A percentile compares a stretch with the other conserved stretches of the same genome.
Conservation (phyloP, 2,797 vertebrate species). For the Novumbra hubbsi region DNA sequence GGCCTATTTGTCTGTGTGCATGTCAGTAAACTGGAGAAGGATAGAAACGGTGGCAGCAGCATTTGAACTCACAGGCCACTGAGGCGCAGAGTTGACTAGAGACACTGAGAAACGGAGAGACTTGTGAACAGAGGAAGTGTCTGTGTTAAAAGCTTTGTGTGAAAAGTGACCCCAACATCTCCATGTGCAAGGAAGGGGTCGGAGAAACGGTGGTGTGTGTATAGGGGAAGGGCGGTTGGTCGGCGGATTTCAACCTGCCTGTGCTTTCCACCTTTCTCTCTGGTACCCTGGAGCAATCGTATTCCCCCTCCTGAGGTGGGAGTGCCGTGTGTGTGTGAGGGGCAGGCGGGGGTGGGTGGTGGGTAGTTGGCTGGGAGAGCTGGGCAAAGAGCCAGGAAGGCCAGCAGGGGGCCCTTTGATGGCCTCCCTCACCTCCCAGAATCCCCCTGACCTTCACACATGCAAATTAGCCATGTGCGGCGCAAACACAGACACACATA, state of each 20-base stretch:
- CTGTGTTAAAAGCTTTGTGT: constrained; percentile 48
- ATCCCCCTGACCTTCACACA: constrained; percentile 86
- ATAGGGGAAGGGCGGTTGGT: constrained; percentile 31
- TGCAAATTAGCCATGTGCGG: constrained; percentile 89
- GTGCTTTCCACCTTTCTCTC: constrained; percentile 13
- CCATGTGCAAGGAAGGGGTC: constrained; percentile 33
- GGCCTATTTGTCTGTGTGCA: not conserved
- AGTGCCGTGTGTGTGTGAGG: constrained; percentile 27
- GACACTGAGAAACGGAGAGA: constrained; percentile 25
- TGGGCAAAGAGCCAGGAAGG: constrained; percentile 76
- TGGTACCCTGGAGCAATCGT: constrained; percentile 72
- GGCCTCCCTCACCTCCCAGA: constrained; percentile 78
- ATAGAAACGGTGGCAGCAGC: constrained; percentile 31
- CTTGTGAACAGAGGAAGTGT: constrained; percentile 61
- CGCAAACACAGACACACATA: constrained; percentile 67
- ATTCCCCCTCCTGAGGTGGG: constrained; percentile 51
- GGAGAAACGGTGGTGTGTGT: constrained; percentile 37
- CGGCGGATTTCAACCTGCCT: constrained; percentile 12
- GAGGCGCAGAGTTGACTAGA: constrained; percentile 54
- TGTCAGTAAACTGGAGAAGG: not conserved
- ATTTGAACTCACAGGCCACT: constrained; percentile 60
- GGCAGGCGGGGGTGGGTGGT: constrained; percentile 50
- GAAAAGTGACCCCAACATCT: constrained; percentile 25
- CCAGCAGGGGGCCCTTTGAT: constrained; percentile 63
- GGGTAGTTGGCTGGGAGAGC: constrained; percentile 34